A percentile compares a stretch with the other conserved stretches of the same genome.
phyloP scores from a whole-genome alignment of 2,113 vertebrate genomes.

The Gallinago media region DNA sequence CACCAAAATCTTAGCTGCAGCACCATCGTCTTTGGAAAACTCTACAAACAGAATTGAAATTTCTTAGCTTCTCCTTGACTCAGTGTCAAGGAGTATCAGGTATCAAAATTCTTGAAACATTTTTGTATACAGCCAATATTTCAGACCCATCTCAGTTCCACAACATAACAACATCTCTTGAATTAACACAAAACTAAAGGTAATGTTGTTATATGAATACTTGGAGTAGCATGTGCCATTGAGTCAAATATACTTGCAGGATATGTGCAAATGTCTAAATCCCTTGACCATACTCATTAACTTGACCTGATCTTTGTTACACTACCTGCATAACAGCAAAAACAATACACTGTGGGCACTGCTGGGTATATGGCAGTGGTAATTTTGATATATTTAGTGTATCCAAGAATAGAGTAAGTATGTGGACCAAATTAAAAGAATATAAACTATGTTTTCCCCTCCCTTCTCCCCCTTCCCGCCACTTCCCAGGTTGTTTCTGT shows the following conservation, averaged over 20 bases:
- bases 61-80: not conserved
- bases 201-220: not conserved
- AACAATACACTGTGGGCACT: not conserved
- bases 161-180: not conserved
- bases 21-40: not conserved
- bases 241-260: not conserved
- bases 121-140: not conserved
- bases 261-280: not conserved
- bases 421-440: not conserved
- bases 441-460: not conserved
- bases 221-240: not conserved
- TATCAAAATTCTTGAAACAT: not conserved
- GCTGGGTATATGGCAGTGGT: not conserved
- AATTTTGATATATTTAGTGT: not conserved
- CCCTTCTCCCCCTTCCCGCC: not conserved
- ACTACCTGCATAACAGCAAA: not conserved
- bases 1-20: not conserved
- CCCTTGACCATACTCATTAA: not conserved
- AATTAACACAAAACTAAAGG: not conserved
- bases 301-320: not conserved
- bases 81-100: not conserved
- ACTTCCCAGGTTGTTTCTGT: not conserved
- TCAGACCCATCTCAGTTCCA: fast-evolving
- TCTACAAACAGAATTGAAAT: not conserved
- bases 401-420: not conserved